Percentiles rank a stretch among this genome's conserved stretches.
Conservation (phyloP, 2,113 vertebrate genomes). For the Amia ocellicauda region DNA sequence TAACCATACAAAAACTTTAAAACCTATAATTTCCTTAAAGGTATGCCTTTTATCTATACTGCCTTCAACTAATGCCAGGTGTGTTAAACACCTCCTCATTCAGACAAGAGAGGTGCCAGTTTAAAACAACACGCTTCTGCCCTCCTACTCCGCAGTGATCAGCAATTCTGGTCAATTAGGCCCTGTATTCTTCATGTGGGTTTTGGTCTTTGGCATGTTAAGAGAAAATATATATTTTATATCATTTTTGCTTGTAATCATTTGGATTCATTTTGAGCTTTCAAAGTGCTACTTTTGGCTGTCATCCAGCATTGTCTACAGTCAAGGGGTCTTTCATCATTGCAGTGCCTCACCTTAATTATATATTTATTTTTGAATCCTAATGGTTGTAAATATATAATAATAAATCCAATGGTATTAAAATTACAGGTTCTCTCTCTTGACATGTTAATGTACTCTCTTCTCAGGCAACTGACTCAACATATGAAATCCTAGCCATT, state of each 20-base stretch:
- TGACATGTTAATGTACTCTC: too few relatives aligned
- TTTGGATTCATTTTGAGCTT: slow-evolving; percentile 28
- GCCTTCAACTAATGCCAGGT: slow-evolving; percentile 60
- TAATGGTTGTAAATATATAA: too few relatives aligned
- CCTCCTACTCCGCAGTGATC: slow-evolving; percentile 17
- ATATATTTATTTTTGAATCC: too few relatives aligned
- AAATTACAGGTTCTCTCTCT: too few relatives aligned
- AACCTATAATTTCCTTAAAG: slow-evolving; percentile 60
- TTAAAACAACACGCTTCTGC: slow-evolving; percentile 29
- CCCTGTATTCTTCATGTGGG: slow-evolving; percentile 15
- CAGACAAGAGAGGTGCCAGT: slow-evolving; percentile 31
- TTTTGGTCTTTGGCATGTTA: slow-evolving; percentile 12
- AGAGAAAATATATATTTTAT: slow-evolving; percentile 5
- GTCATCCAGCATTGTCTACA: slow-evolving; percentile 55
- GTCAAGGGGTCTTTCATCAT: slow-evolving; percentile 34
- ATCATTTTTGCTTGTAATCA: slow-evolving; percentile 46
- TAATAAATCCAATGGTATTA: too few relatives aligned
- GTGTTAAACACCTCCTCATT: slow-evolving; percentile 30
- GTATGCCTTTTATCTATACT: slow-evolving; percentile 63
- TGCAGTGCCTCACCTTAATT: slow-evolving; percentile 40
- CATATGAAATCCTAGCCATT: too few relatives aligned
- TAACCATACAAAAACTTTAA: slow-evolving; percentile 44
- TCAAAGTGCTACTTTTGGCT: slow-evolving; percentile 33
- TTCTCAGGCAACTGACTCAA: too few relatives aligned
- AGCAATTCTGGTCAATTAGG: slow-evolving; percentile 27